phyloP scores from a whole-genome alignment of 2,797 vertebrate genomes.

The Hylomyscus alleni region DNA sequence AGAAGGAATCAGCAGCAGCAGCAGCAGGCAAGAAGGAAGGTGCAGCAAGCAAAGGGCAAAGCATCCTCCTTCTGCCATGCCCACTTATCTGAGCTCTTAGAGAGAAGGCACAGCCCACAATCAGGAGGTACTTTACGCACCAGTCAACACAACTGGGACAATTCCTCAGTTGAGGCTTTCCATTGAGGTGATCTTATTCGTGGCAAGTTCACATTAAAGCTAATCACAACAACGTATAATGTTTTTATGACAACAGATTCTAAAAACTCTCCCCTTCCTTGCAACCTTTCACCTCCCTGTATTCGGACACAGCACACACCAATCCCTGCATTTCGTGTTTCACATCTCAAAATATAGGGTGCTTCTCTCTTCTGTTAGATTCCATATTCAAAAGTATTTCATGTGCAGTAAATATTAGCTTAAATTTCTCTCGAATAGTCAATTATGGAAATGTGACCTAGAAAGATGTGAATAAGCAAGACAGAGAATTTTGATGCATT shows the following conservation, averaged over 20 bases:
- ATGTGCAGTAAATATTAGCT: conserved; percentile 37
- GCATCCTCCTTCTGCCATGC: neutral
- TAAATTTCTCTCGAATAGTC: conserved; percentile 49
- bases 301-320: neutral
- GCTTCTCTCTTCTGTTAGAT: conserved; percentile 20
- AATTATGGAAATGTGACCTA: conserved; percentile 69
- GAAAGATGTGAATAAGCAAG: conserved; percentile 48
- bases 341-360: neutral
- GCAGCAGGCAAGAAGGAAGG: neutral
- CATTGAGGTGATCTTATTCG: neutral
- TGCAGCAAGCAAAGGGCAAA: neutral
- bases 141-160: neutral
- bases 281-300: neutral
- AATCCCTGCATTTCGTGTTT: neutral
- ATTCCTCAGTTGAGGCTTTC: neutral
- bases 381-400: conserved; percentile 13
- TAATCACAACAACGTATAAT: neutral
- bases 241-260: neutral
- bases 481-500: conserved; percentile 54
- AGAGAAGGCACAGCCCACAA: too few relatives aligned
- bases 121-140: neutral
- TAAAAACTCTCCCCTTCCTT: neutral
- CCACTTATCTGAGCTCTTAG: neutral
- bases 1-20: neutral
- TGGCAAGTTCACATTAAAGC: neutral